Evolutionary conservation across 2,113 vertebrate species (phyloP), one percentile per base, ranked within the genome.

Genomic region (Neodontobutis hainanensis): DNA sequence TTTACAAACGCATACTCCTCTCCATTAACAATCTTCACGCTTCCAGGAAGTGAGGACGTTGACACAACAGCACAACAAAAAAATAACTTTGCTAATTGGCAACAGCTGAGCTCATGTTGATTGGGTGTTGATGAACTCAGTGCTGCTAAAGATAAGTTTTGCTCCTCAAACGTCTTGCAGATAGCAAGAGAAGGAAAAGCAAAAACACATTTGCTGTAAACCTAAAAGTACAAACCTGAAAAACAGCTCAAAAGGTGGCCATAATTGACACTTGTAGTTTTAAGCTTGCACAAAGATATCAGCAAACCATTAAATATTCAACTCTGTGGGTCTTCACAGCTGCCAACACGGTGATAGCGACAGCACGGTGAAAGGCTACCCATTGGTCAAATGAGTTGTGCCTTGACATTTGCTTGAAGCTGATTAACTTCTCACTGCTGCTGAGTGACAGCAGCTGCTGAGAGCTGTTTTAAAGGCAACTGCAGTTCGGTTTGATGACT

Each of bases 391-490:
- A 55, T 44, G 12, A 73, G 27, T 34, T 8, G 0, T 40, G 8
- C 49, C 38, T 3, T 70, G 71, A 51, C 64, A 7, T 64, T 64
- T 56, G 55, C 59, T 69, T 43, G n/a, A 34, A 60, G 48, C 61
- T 70, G 77, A 70, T 74, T 68, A 72, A 60, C 52, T 42, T 36
- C 0, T 63, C 19, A 35, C 50, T 11, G 63, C n/a, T 3, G 15
- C n/a, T 71, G 68, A 80, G 16, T 61, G 68, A 72, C 73, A 15
- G 63, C 43, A 19, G 68, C 64, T 59, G 64, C 51, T 38, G 68
- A 63, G 59, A 11, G 59, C 40, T 34, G 62, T 58, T 63, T 65
- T 32, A 55, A 40, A 73, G 32, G 12, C 5, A 14, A 34, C 1
- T 43, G 42, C 42, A 42, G 35, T 5, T 4, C 8, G 5, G n/a